Evolutionary conservation across 2,797 vertebrate species (phyloP).

Genomic region (Danio kyathit): DNA sequence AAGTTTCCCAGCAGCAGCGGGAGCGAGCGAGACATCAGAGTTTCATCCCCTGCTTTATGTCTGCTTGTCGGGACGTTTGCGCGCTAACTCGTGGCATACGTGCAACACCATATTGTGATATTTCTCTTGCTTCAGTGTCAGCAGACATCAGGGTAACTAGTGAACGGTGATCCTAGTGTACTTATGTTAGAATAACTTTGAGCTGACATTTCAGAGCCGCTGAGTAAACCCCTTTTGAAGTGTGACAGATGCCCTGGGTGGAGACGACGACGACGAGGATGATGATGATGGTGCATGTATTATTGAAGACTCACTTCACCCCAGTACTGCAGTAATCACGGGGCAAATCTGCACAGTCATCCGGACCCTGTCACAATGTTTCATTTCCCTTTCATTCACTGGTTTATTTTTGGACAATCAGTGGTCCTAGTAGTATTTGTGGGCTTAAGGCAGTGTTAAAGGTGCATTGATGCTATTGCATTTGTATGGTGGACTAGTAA

Average conservation of each 20-base stretch:
- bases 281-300: conserved; percentile 17
- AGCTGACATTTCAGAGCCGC: not conserved
- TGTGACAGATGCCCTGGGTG: conserved; percentile 48
- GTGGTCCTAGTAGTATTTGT: not conserved
- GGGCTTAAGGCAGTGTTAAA: not conserved
- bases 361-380: conserved; percentile 23
- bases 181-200: not conserved
- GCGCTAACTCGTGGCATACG: conserved; percentile 9
- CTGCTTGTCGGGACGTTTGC: not conserved
- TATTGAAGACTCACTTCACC: conserved; percentile 17
- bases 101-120: not conserved
- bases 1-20: not conserved
- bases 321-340: conserved; percentile 23
- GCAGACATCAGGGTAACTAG: not conserved
- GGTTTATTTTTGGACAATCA: not conserved
- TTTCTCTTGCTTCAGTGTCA: not conserved
- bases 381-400: not conserved
- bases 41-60: not conserved
- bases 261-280: conserved; percentile 24
- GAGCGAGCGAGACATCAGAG: not conserved
- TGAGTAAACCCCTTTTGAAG: conserved; percentile 5
- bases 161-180: not conserved
- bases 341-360: conserved; percentile 50
- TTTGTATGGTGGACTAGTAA: not conserved
- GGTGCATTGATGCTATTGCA: not conserved